Evolutionary conservation across 1,140 invertebrate genomes (phyloP).

Genomic region (Atta colombica): DNA sequence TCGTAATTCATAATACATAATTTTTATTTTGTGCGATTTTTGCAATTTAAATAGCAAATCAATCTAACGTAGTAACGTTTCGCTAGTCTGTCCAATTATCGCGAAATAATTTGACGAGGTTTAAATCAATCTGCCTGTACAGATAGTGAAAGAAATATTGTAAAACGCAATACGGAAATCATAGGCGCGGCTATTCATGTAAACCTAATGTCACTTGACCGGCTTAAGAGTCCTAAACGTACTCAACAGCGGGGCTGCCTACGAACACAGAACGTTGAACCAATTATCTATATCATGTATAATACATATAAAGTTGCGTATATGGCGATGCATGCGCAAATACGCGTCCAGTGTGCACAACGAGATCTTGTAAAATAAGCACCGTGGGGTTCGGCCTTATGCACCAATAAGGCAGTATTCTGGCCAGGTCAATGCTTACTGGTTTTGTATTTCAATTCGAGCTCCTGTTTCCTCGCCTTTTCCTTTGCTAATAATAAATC

Average conservation of each 20-base stretch:
- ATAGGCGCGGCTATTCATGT: conserved; percentile 52
- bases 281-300: conserved; percentile 69
- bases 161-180: conserved; percentile 9
- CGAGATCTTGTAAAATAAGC: conserved; percentile 81
- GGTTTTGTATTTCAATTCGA: conserved; percentile 82
- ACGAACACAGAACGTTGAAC: conserved; percentile 61
- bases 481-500: not conserved
- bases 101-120: conserved; percentile 3
- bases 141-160: not conserved
- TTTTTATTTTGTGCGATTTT: not conserved
- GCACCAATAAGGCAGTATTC: conserved; percentile 83
- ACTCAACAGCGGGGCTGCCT: conserved; percentile 63
- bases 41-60: not conserved
- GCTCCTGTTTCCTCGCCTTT: conserved; percentile 20
- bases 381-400: conserved; percentile 76
- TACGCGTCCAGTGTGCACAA: conserved; percentile 63
- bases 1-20: not conserved
- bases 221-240: conserved; percentile 42
- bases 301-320: conserved; percentile 66
- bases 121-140: not conserved
- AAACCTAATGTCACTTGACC: conserved; percentile 46
- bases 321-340: conserved; percentile 36
- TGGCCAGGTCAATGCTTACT: conserved; percentile 84
- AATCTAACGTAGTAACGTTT: not conserved
- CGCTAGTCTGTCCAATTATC: not conserved